Evolutionary conservation across 2,888 invertebrate species (phyloP), one percentile per base, ranked within the genome.

Genomic region (Drosophila ochracea): DNA sequence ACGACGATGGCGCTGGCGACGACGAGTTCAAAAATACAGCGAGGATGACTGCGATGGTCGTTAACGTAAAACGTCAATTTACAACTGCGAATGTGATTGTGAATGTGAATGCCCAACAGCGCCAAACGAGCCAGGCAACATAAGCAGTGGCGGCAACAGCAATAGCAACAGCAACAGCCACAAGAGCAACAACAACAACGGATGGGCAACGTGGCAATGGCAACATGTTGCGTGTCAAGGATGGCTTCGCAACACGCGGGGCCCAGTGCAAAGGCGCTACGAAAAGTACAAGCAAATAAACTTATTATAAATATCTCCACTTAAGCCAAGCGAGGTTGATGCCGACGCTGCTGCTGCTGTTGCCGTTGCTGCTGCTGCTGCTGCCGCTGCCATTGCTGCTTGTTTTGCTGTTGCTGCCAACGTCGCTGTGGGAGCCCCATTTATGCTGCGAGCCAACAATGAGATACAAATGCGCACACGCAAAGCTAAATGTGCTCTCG

Each of bases 61-160:
- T 91, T 90, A 85, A 91, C 92, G 82, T 80, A 89, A 91, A 89
- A 90, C 91, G 85, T 80, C 91, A 87, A 92, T 90, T 91, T 91
- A 90, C 91, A 83, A 92, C 92, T 91, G 91, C 83, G 91, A 91
- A 92, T 90, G 91, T 81, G 89, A 91, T 82, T 85, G 86, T 80
- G 81, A 83, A 83, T 90, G 78, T 78, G 84, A 83, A 85, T 76
- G 84, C 69, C 80, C 76, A 77, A 85, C 68, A 80, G 91, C 89
- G 82, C 59, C 83, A 90, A 91, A 88, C 86, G 80, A 85, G 90
- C 76, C 68, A 63, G 58, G 90, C 91, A 90, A 90, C 85, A 91
- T 78, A 49, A 64, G 69, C 59, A 41, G 35, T 59, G 49, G 54
- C 54, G 72, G 50, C 47, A 43, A 61, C 19, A 33, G 28, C 50